These are phyloP conservation scores for Passer domesticus DNA, from an alignment of 2,113 vertebrate species.

Conservation along the genomic window DNA sequence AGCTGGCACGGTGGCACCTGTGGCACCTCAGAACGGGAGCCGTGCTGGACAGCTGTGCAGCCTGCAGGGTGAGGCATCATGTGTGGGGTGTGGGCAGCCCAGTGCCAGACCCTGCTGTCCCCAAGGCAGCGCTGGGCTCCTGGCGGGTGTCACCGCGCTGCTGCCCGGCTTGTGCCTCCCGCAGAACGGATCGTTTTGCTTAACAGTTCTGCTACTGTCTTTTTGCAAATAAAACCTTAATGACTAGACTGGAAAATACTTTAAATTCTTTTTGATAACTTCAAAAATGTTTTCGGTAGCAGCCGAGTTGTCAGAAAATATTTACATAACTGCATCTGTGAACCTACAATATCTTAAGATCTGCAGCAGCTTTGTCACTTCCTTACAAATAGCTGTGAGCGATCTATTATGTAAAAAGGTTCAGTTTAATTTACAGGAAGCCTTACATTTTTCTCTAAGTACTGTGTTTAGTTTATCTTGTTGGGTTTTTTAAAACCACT, in stretches of 20 bases:
- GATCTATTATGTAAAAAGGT: slow-evolving; percentile 67
- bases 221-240: slow-evolving; percentile 47
- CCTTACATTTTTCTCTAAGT: slow-evolving; percentile 30
- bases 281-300: slow-evolving; percentile 31
- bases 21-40: background rate
- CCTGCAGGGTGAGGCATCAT: background rate
- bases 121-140: background rate
- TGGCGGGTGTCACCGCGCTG: background rate
- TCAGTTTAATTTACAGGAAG: slow-evolving; percentile 67
- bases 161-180: background rate
- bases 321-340: slow-evolving; percentile 65
- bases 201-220: background rate
- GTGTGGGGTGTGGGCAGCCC: background rate
- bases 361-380: slow-evolving; percentile 63
- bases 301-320: slow-evolving; percentile 60
- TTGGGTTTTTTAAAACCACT: background rate
- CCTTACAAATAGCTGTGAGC: slow-evolving; percentile 68
- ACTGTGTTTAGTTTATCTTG: slow-evolving; percentile 31
- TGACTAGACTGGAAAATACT: slow-evolving; percentile 1
- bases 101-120: background rate
- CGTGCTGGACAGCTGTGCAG: background rate
- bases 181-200: background rate
- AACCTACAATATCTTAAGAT: slow-evolving; percentile 50
- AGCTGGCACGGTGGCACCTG: fast-evolving
- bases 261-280: slow-evolving; percentile 71